Evolutionary conservation across 37 sponge, comb jelly and placozoan genomes (phyloP).

Genomic region (Beroe forskalii): DNA sequence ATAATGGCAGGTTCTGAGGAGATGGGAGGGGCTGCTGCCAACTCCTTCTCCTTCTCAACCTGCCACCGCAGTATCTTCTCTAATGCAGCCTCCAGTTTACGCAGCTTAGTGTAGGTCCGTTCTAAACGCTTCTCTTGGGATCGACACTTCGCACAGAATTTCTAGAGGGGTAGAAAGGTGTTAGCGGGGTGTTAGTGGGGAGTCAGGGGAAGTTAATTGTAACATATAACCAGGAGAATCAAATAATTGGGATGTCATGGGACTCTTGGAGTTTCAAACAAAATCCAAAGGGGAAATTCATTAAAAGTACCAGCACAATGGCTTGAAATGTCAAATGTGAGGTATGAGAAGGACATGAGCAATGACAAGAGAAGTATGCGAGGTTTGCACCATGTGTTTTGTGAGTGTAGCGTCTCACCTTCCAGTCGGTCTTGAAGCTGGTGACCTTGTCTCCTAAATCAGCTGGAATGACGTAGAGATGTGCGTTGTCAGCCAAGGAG

Average conservation of each 20-base stretch:
- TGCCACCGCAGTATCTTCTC: constrained; percentile 64
- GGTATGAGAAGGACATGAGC: no score
- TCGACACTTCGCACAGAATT: constrained; percentile 59
- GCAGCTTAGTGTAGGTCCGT: constrained; percentile 29
- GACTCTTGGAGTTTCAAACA: no score
- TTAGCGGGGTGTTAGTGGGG: background rate
- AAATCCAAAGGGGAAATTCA: no score
- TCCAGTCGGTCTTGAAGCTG: constrained; percentile 47
- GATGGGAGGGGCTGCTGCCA: constrained; percentile 59
- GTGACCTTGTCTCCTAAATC: constrained; percentile 58
- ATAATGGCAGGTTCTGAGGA: constrained; percentile 37
- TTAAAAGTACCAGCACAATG: no score
- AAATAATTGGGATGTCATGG: background rate
- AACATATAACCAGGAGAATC: no score
- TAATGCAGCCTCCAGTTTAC: constrained; percentile 30
- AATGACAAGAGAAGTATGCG: no score
- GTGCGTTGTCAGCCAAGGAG: constrained; percentile 25
- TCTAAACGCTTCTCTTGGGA: constrained; percentile 63
- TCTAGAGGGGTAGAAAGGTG: no score
- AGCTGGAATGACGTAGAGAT: constrained; percentile 40
- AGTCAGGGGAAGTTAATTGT: background rate
- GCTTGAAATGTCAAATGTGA: no score
- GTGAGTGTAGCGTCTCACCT: no score
- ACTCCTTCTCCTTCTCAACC: constrained; percentile 51
- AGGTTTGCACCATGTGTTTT: no score